Percentiles rank a stretch among this genome's conserved stretches.
phyloP scores from a whole-genome alignment of 2,113 vertebrate genomes.

The Ctenodactylus gundi region DNA sequence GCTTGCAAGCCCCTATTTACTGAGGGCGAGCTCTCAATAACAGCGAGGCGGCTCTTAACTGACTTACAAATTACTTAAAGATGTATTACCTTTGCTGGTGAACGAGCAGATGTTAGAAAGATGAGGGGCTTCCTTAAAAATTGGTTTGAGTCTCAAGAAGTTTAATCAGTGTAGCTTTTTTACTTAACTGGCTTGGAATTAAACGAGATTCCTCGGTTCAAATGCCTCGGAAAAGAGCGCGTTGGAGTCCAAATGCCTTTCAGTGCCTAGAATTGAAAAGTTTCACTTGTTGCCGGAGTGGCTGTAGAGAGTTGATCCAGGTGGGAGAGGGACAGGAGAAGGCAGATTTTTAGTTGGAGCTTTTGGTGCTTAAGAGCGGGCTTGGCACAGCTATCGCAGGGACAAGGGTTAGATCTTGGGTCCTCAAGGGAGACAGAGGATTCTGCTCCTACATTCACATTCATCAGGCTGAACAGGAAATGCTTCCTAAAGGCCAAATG shows the following conservation, averaged over 20 bases:
- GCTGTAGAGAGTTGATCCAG: conserved; percentile 52
- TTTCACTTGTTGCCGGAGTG: conserved; percentile 55
- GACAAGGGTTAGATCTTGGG: not conserved
- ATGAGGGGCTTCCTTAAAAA: conserved; percentile 68
- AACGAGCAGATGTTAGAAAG: conserved; percentile 69
- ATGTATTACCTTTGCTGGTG: conserved; percentile 70
- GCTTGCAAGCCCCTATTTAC: conserved; percentile 55
- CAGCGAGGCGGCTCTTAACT: conserved; percentile 52
- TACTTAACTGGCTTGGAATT: conserved; percentile 57
- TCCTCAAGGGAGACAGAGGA: not conserved
- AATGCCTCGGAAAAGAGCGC: conserved; percentile 61
- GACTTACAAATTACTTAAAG: conserved; percentile 80
- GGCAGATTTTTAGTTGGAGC: not conserved
- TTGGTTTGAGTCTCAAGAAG: conserved; percentile 63
- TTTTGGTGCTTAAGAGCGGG: not conserved
- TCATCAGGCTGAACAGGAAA: conserved; percentile 32
- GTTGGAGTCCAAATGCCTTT: conserved; percentile 60
- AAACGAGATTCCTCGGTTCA: conserved; percentile 63
- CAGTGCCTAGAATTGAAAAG: conserved; percentile 64
- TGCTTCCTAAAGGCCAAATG: conserved; percentile 2
- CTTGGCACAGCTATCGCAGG: not conserved
- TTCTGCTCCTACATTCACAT: conserved; percentile 17
- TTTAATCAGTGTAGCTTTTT: conserved; percentile 68
- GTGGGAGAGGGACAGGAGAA: conserved; percentile 49
- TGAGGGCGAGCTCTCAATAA: conserved; percentile 74